Conservation (phyloP, 2,888 invertebrate species). For the Alcis repandata region DNA sequence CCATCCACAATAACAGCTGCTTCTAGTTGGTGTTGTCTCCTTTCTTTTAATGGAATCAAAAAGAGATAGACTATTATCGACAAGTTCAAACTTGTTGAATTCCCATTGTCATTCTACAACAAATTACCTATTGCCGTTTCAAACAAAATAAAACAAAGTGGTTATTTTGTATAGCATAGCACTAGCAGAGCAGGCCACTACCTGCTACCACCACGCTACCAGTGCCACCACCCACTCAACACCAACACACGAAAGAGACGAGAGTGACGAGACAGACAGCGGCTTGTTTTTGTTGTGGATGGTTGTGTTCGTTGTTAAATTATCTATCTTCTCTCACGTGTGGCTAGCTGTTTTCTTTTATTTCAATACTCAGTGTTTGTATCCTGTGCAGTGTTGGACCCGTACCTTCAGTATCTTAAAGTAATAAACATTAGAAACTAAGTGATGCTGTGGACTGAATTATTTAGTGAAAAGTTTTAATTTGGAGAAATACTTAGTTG, state of each 20-base stretch:
- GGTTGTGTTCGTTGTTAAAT: neutral
- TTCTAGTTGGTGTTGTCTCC: conserved; percentile 4
- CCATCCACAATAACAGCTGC: neutral
- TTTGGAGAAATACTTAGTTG: too few species aligned
- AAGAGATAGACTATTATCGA: conserved; percentile 10
- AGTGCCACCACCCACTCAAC: too few species aligned
- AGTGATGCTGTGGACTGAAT: neutral
- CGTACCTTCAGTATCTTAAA: neutral
- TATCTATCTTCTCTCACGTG: neutral
- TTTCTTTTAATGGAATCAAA: neutral
- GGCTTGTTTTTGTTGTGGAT: neutral
- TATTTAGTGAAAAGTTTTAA: too few species aligned
- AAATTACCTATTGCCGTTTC: neutral
- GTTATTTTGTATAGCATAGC: neutral
- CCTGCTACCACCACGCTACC: too few species aligned
- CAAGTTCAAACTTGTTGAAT: conserved; percentile 30
- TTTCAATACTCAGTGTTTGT: neutral
- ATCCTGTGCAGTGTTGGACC: neutral
- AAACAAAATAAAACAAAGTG: conserved; percentile 3
- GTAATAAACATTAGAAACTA: neutral
- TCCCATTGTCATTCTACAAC: conserved; percentile 16
- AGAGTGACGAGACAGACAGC: neutral
- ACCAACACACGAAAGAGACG: too few species aligned
- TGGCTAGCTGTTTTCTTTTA: neutral
- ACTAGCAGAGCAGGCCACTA: neutral